These are phyloP conservation scores for Anarsia innoxiella DNA, from an alignment of 2,888 invertebrate species.

Conservation along the genomic window DNA sequence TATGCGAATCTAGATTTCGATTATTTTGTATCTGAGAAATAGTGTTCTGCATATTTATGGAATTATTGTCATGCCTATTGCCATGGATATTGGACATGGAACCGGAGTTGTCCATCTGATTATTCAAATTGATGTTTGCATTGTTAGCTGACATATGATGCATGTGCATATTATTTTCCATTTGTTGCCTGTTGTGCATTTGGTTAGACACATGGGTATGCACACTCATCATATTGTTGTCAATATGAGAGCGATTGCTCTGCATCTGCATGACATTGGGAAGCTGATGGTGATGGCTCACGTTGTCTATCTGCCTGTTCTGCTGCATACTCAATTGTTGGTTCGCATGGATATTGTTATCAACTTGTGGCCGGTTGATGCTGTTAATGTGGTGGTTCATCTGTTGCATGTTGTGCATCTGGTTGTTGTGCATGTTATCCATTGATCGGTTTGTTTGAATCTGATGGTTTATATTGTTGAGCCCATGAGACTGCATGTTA, in stretches of 20 bases:
- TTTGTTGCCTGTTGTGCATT: slow-evolving; percentile 61
- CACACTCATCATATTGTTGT: slow-evolving; percentile 57
- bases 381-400: slow-evolving; percentile 59
- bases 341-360: slow-evolving; percentile 58
- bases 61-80: slow-evolving; percentile 58
- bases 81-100: slow-evolving; percentile 50
- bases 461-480: slow-evolving; percentile 55
- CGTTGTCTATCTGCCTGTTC: slow-evolving; percentile 59
- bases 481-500: slow-evolving; percentile 56
- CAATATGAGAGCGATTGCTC: slow-evolving; percentile 56
- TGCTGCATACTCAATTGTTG: slow-evolving; percentile 62
- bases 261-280: slow-evolving; percentile 65
- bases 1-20: slow-evolving; percentile 52
- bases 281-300: slow-evolving; percentile 59
- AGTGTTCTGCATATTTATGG: slow-evolving; percentile 56
- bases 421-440: slow-evolving; percentile 59
- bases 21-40: slow-evolving; percentile 64
- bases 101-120: slow-evolving; percentile 54
- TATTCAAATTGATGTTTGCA: slow-evolving; percentile 46
- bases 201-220: slow-evolving; percentile 63
- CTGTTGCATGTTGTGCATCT: slow-evolving; percentile 62
- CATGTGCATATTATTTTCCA: slow-evolving; percentile 62
- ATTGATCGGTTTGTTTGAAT: slow-evolving; percentile 60
- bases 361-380: slow-evolving; percentile 48
- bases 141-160: slow-evolving; percentile 59